A percentile compares a stretch with the other conserved stretches of the same genome.
phyloP scores from a whole-genome alignment of 2,888 invertebrate species.

The Tanypteryx hageni region DNA sequence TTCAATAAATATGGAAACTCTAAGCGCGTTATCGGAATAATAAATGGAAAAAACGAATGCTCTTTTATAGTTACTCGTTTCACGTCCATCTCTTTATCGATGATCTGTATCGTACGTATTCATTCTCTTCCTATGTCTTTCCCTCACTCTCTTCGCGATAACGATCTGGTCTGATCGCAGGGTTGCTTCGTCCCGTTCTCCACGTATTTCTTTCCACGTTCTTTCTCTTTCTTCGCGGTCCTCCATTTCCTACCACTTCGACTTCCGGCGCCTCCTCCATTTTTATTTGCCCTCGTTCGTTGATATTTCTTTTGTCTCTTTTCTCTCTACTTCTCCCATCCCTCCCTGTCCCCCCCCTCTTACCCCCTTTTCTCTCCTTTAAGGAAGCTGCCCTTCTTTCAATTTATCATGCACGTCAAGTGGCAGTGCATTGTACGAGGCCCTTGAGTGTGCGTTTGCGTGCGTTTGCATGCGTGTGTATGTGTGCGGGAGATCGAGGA shows the following conservation, averaged over 20 bases:
- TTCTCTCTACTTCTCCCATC: neutral
- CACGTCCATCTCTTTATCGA: neutral
- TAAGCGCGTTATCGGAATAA: neutral
- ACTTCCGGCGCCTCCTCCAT: constrained; percentile 18
- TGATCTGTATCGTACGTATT: neutral
- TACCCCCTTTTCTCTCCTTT: constrained; percentile 37
- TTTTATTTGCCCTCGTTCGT: neutral
- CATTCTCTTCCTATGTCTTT: neutral
- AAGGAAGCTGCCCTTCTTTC: constrained; percentile 62
- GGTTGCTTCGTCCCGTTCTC: neutral
- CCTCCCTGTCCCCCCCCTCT: neutral
- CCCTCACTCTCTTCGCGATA: neutral
- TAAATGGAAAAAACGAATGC: neutral
- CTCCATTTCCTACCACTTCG: neutral
- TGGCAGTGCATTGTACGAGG: constrained; percentile 46
- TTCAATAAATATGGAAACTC: too few relatives aligned
- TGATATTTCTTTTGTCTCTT: neutral
- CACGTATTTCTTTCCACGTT: neutral
- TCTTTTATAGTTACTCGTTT: neutral
- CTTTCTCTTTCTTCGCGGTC: neutral
- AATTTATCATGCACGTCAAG: constrained; percentile 59
- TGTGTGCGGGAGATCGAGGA: neutral
- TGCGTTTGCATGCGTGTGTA: neutral
- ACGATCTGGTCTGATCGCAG: neutral
- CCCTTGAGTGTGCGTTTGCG: neutral